Base-by-base conservation (phyloP, 2,888 invertebrate genomes). In the Ornithoptera priamus region DNA sequence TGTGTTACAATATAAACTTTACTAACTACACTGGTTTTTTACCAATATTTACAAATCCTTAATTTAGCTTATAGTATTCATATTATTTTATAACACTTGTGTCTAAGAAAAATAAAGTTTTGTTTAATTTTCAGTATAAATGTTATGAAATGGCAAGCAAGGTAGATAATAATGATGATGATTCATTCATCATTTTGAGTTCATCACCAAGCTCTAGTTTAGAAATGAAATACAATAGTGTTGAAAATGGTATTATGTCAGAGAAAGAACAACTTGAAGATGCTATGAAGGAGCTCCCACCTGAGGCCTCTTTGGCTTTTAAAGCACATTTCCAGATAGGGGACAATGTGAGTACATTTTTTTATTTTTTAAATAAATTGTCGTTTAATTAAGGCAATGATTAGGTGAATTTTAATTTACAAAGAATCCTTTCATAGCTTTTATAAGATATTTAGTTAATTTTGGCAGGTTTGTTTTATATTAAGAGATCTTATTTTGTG, bases 131-230 rank as follows among this genome's bases (percentile, higher is more conserved):
- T 56, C 63, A 74, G 73, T 59, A 65, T 72, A 70, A 46, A 74
- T 74, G 75, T 42, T 67, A 6, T 64, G 84, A 70, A 72, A 90
- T 90, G 91, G 76, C 85, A 69, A 72, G 81, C 56, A 81, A 78
- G 65, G 68, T 75, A 22, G 85, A 87, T 67, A 81, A 78, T 62
- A 81, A 78, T 74, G 92, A 91, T 62, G 93, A 93, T 57, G 93
- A 93, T 53, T 93, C 93, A 0, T 92, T 92, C 75, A 92, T 93
- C 56, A 89, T 93, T 71, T 84, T 93, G 20, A 90, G 90, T 5
- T 81, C 88, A 0, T 92, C 92, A 6, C 92, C 85, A 0, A 92
- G 91, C 70, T 72, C 12, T 46, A 46, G 46, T 15, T 15, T 46
- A 46, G 46, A 46, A 15, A 15, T 86, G 15, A 86, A 86, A 65